Evolutionary conservation across 2,888 invertebrate genomes (phyloP), one percentile per base, ranked within the genome.

Genomic region (Sabellastarte sp.): DNA sequence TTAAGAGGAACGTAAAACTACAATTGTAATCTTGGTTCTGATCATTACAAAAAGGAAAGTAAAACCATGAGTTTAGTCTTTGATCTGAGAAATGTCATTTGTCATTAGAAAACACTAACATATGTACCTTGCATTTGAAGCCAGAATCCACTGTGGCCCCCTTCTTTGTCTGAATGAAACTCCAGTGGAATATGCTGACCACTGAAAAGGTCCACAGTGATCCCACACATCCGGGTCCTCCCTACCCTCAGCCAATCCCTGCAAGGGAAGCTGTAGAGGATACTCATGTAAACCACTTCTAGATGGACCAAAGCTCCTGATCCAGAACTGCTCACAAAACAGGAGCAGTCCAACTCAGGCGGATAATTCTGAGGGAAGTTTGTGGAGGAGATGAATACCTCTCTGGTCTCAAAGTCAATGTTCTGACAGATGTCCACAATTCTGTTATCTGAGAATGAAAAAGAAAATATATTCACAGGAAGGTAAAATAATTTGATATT

Each of bases 321-420:
- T 3, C 53, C 29, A 2, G 32, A n/a, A 3, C 59, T 29, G 10
- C 50, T 50, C 30, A 68, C 65, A 20, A 66, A 60, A 51, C 68
- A 68, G 3, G 41, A 28, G 52, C 68, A 68, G 60, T 55, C 32
- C 31, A 57, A 55, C 4, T 68, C 62, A 3, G 68, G 66, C 2
- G 68, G 68, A 51, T 68, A 68, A 56, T 63, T 64, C 24, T 66
- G 60, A 2, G 68, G 68, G 60, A 68, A 68, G 50, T 66, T 61
- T 2, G 68, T 66, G 10, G 41, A 41, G 10, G 41, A 41, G 10
- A 41, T 41, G 20, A 15, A 41, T 10, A 41, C 10, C 20, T 41
- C 10, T 15, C 20, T 41, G 10, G 41, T 41, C 20, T 10, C 20
- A 20, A 41, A 41, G 41, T 15, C 41, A 41, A 41, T 15, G 20